These are phyloP conservation scores for Canis aureus DNA, from an alignment of 2,113 vertebrate species.

Conservation along the genomic window DNA sequence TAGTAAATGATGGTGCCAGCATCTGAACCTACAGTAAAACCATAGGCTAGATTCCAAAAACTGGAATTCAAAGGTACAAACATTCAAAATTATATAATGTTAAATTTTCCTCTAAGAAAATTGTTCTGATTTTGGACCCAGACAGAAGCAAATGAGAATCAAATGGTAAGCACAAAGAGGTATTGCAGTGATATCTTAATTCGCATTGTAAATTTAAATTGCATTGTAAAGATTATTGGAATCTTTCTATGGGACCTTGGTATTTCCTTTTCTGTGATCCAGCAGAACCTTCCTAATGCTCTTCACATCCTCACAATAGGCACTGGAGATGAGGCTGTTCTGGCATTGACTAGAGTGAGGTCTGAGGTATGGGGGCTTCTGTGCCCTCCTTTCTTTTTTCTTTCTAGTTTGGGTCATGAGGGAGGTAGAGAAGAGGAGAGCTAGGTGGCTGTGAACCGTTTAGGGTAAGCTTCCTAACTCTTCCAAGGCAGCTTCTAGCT, in stretches of 20 bases:
- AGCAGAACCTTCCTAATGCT: neutral
- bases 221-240: neutral
- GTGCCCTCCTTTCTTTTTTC: neutral
- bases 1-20: neutral
- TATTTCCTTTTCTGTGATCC: neutral
- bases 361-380: neutral
- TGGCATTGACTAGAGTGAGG: neutral
- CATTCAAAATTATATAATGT: neutral
- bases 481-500: neutral
- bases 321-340: neutral
- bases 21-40: neutral
- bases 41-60: neutral
- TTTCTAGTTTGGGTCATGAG: neutral
- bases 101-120: conserved; percentile 5
- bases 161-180: neutral
- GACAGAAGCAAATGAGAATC: neutral
- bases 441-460: neutral
- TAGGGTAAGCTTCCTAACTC: conserved; percentile 23
- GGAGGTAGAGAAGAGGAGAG: neutral
- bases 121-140: neutral
- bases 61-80: conserved; percentile 31
- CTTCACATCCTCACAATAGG: neutral
- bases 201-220: neutral
- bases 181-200: neutral
- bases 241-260: neutral